Base-by-base conservation (phyloP, 2,888 invertebrate species). In the Ennomos fuscantarius region DNA sequence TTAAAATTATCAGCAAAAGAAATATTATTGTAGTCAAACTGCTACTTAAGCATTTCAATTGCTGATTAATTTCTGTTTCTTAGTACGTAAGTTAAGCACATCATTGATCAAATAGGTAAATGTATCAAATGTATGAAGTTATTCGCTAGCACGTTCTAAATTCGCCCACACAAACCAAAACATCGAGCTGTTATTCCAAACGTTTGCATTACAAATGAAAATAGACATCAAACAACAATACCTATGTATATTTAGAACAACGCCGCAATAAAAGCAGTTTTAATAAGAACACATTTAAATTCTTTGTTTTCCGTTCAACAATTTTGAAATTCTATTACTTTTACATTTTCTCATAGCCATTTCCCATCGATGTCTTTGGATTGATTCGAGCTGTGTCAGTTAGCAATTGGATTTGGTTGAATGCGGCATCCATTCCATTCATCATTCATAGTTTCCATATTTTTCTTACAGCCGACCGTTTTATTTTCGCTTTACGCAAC, bases 381-480 rank as follows among this genome's bases (percentile, higher is more conserved):
- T 73, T 74, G 76, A 76, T 74, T 82, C 71, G 66, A 73, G 72
- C 76, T 78, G 84, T 83, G 82, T 82, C 81, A 77, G 82, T 79
- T 80, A 81, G 70, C 82, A 77, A 88, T 89, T 86, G 62, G 87
- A 69, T 68, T 69, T 82, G 84, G 70, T 88, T 84, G 61, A 86
- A 67, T 67, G 68, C 83, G 82, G 72, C 73, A 78, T 71, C 65
- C 55, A 64, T 66, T 70, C n/a, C n/a, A n/a, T n/a, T n/a, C n/a
- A n/a, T n/a, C n/a, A n/a, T 62, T 63, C 65, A 47, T 62, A 65
- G 44, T 51, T 46, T 58, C 42, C 42, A 44, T 52, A 40, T 52
- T 64, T 48, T 52, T 24, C 24, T 55, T 44, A n/a, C 42, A 79
- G 81, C 74, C 74, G 69, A 68, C 73, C 78, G 74, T 74, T 75